A percentile compares a stretch with the other conserved stretches of the same genome.
Conservation (phyloP, 1,140 invertebrate species). For the Ceratina japonica region DNA sequence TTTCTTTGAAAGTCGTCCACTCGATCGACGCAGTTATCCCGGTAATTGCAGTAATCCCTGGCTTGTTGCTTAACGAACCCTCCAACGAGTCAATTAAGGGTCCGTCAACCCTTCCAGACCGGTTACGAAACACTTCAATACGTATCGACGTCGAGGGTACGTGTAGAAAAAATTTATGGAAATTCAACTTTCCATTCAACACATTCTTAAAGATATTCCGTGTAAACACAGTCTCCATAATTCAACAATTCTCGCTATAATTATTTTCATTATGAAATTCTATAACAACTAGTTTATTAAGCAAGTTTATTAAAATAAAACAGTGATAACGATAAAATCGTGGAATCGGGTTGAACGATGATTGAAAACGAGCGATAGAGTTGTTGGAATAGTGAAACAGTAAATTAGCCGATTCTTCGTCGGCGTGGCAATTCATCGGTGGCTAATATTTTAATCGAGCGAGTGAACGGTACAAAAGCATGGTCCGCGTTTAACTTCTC, state of each 20-base stretch:
- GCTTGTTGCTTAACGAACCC: slow-evolving; percentile 22
- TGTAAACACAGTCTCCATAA: too few species aligned
- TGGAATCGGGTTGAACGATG: neutral
- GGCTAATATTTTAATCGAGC: slow-evolving; percentile 11
- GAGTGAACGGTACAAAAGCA: neutral
- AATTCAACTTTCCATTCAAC: too few species aligned
- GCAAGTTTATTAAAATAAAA: too few species aligned
- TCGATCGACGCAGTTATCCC: neutral
- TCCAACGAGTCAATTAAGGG: neutral
- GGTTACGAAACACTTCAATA: too few species aligned
- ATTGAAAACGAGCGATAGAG: too few species aligned
- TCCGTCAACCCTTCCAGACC: slow-evolving; percentile 1
- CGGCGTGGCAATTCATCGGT: neutral
- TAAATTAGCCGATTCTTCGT: neutral
- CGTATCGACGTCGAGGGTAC: too few species aligned
- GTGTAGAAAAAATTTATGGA: too few species aligned
- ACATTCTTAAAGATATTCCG: too few species aligned
- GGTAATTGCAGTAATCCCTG: slow-evolving; percentile 5
- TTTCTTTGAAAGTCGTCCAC: slow-evolving; percentile 34
- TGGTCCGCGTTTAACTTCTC: neutral
- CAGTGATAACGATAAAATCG: too few species aligned
- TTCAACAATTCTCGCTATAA: too few species aligned
- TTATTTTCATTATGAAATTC: too few species aligned
- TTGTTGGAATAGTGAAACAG: neutral
- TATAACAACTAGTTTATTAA: too few species aligned